A percentile compares a stretch with the other conserved stretches of the same genome.
phyloP scores from a whole-genome alignment of 1,140 invertebrate species.

The Piezodorus guildinii region DNA sequence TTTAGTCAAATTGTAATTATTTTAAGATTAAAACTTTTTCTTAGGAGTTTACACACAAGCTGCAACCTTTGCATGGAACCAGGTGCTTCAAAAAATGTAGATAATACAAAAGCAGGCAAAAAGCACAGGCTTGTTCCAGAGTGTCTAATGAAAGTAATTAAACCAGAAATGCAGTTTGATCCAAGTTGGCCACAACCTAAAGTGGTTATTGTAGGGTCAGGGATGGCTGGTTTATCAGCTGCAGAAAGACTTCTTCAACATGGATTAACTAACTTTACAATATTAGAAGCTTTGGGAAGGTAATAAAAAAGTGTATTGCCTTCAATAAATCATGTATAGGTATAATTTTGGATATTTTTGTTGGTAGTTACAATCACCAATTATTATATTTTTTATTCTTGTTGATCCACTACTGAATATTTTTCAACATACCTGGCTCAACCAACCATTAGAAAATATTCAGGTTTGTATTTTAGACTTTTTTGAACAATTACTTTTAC shows the following conservation, averaged over 20 bases:
- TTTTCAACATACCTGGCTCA: too few relatives aligned
- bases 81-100: too few relatives aligned
- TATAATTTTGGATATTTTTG: neutral
- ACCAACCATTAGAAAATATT: too few relatives aligned
- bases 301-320: slow-evolving; percentile 30
- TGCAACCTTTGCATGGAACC: too few relatives aligned
- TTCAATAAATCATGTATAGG: neutral
- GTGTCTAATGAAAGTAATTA: neutral
- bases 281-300: slow-evolving; percentile 63
- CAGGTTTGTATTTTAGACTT: too few relatives aligned
- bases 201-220: slow-evolving; percentile 61
- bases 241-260: slow-evolving; percentile 54
- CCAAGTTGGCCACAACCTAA: slow-evolving; percentile 38
- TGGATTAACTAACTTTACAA: slow-evolving; percentile 52
- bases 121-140: neutral
- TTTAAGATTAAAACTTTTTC: too few relatives aligned
- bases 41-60: too few relatives aligned
- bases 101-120: too few relatives aligned
- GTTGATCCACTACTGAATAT: too few relatives aligned
- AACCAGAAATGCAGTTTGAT: neutral
- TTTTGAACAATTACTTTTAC: too few relatives aligned
- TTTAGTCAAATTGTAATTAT: too few relatives aligned
- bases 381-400: too few relatives aligned
- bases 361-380: neutral
- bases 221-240: slow-evolving; percentile 60